These are phyloP conservation scores for Glareola pratincola DNA, from an alignment of 2,113 vertebrate species.

Conservation along the genomic window DNA sequence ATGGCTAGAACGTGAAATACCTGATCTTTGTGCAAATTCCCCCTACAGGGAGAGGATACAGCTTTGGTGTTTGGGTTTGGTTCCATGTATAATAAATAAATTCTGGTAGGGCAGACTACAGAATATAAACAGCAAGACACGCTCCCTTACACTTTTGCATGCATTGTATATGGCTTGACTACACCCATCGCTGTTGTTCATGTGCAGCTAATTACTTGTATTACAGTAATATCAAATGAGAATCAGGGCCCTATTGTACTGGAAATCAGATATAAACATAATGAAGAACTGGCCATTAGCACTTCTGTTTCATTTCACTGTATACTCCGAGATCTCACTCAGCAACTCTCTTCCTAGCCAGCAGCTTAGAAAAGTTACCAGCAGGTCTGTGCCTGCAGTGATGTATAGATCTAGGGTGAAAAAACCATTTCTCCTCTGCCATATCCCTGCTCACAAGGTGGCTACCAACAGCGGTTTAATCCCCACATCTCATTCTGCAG, in stretches of 20 bases:
- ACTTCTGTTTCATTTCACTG: neutral
- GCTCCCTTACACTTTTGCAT: neutral
- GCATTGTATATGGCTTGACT: neutral
- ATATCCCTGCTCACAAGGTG: neutral
- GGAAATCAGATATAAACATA: conserved; percentile 1
- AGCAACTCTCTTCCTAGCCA: neutral
- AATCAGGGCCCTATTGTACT: neutral
- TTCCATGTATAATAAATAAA: neutral
- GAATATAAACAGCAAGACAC: neutral
- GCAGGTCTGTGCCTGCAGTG: neutral
- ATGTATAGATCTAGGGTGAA: neutral
- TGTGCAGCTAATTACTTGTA: conserved; percentile 16
- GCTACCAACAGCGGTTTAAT: neutral
- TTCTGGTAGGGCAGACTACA: neutral
- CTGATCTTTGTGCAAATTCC: neutral
- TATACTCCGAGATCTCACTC: neutral
- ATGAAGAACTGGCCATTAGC: conserved; percentile 11
- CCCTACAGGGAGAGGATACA: neutral
- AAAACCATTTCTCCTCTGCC: neutral
- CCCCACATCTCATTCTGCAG: neutral
- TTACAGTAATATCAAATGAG: conserved; percentile 25
- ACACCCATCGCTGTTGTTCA: neutral
- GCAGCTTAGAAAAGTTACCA: neutral
- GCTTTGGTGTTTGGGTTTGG: neutral
- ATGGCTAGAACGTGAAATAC: neutral